Conservation (phyloP, 2,113 vertebrate genomes). For the Amphiprion percula region DNA sequence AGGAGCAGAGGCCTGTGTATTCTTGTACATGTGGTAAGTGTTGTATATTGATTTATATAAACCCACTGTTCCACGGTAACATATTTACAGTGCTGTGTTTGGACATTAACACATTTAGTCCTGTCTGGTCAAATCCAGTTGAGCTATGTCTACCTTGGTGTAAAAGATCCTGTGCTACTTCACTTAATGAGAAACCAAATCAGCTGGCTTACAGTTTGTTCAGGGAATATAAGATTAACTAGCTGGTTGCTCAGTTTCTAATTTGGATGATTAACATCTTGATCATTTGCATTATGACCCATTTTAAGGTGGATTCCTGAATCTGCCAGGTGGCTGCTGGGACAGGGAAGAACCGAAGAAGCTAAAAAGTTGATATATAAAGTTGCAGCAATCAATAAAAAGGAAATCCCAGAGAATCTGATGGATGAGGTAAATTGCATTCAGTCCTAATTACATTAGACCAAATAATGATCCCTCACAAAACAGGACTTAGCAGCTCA, state of each 20-base stretch:
- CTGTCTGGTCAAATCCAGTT: not conserved
- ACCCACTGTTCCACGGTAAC: not conserved
- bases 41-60: not conserved
- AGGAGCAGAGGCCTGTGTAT: slow-evolving; percentile 51
- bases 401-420: slow-evolving; percentile 50
- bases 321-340: slow-evolving; percentile 64
- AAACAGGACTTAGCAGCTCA: no score
- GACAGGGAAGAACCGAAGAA: slow-evolving; percentile 39
- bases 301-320: slow-evolving; percentile 64
- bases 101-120: not conserved
- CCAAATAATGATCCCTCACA: not conserved
- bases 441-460: not conserved
- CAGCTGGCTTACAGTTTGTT: no score
- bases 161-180: not conserved
- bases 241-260: no score
- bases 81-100: not conserved
- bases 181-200: not conserved
- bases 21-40: slow-evolving; percentile 82
- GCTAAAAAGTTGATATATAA: slow-evolving; percentile 37
- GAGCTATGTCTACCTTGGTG: not conserved
- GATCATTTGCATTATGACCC: not conserved
- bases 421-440: slow-evolving; percentile 9
- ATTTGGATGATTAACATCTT: no score
- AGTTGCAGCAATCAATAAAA: slow-evolving; percentile 63
- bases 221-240: no score